Evolutionary conservation across 2,888 invertebrate genomes (phyloP), one percentile per base, ranked within the genome.

Genomic region (Aelia acuminata): DNA sequence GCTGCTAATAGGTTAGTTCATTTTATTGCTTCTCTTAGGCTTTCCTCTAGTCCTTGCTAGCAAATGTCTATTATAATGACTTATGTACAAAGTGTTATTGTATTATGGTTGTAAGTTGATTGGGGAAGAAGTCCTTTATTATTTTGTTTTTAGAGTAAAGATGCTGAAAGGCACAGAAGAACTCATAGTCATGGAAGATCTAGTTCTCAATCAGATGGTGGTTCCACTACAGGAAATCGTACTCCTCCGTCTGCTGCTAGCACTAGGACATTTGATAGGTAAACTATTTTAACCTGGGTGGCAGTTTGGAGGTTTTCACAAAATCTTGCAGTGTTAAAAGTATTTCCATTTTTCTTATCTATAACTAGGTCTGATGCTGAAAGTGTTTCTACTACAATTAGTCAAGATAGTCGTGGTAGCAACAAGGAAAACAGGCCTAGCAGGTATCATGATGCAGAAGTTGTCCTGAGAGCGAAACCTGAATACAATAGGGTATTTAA

Each of bases 321-420:
- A 39, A 57, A 48, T 22, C 47, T 48, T 87, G 39, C 49, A 39
- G 43, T 87, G 35, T 75, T 48, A 57, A 43, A 86, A 39, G 49
- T 13, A 86, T n/a, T 87, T 26, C 43, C n/a, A 57, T 70, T 53
- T 85, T 70, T 63, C 63, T 48, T 26, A 57, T 85, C 35, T 92
- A 94, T 80, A 94, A 94, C 91, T 95, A 88, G 95, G 89, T 95
- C 96, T 85, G 97, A 97, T 92, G 96, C 96, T 0, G 97, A 97
- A 92, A 97, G 96, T 91, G 95, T 97, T 90, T 96, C 96, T 35
- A 95, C 96, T 84, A 95, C 96, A 91, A 94, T 94, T 91, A 96
- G 96, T 92, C 96, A 96, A 92, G 96, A 96, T 91, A 95, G 95
- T 91, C 93, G 94, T 49, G 94, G 94, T 89, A 95, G 95, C 90